Evolutionary conservation across 2,888 invertebrate species (phyloP).

Genomic region (Lordiphosa andalusiaca): DNA sequence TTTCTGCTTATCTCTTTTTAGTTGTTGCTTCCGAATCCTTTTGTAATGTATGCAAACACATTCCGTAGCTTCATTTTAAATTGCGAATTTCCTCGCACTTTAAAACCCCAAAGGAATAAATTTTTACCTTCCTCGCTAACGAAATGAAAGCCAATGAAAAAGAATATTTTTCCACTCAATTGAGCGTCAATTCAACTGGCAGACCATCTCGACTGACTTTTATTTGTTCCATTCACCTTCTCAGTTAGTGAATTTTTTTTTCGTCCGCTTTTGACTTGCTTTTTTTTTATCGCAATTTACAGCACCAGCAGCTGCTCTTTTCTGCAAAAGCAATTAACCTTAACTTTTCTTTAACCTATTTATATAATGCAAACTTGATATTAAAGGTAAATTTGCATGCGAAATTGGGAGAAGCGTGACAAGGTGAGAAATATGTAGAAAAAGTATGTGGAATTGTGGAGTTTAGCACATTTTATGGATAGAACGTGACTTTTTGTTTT

Average conservation of each 20-base stretch:
- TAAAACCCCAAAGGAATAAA: conserved; percentile 3
- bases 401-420: conserved; percentile 11
- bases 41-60: too few species aligned
- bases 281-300: conserved; percentile 15
- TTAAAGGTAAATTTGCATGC: conserved; percentile 48
- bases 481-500: conserved; percentile 60
- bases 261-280: conserved; percentile 28
- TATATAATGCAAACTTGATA: conserved; percentile 33
- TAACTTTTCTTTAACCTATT: conserved; percentile 24
- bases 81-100: neutral
- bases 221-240: conserved; percentile 10
- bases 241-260: conserved; percentile 6
- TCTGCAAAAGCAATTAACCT: conserved; percentile 66
- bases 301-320: conserved; percentile 23
- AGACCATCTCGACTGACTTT: conserved; percentile 28
- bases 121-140: conserved; percentile 5
- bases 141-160: conserved; percentile 52
- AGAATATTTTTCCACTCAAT: conserved; percentile 59
- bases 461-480: conserved; percentile 57
- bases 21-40: too few species aligned
- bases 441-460: conserved; percentile 5
- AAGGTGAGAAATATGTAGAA: neutral
- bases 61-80: neutral
- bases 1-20: too few species aligned
- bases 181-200: conserved; percentile 57